These are phyloP conservation scores for Melinaea marsaeus DNA, from an alignment of 2,888 invertebrate genomes.

Conservation along the genomic window DNA sequence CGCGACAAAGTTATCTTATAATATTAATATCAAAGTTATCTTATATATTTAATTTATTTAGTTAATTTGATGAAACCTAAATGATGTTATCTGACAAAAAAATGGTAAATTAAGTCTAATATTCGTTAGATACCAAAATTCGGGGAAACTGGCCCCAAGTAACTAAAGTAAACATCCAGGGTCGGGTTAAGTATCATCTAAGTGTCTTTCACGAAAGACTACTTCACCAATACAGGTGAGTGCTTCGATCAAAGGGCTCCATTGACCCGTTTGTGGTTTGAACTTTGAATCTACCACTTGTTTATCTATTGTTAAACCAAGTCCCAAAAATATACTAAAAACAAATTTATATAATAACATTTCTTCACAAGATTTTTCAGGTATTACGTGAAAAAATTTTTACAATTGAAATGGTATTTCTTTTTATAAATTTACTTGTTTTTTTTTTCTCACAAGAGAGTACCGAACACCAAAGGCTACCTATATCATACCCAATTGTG, in stretches of 20 bases:
- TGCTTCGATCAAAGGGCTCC: conserved; percentile 68
- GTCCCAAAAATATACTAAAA: conserved; percentile 8
- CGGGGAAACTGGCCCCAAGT: conserved; percentile 9
- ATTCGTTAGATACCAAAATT: neutral
- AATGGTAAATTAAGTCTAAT: too few relatives aligned
- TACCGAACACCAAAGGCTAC: too few relatives aligned
- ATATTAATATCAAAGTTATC: too few relatives aligned
- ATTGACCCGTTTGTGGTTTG: conserved; percentile 65
- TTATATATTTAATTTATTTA: too few relatives aligned
- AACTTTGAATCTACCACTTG: conserved; percentile 45
- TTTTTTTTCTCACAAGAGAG: too few relatives aligned
- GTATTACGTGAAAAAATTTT: too few relatives aligned
- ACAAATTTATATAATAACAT: neutral
- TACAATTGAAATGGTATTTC: too few relatives aligned
- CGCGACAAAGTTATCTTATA: too few relatives aligned
- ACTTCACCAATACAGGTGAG: conserved; percentile 62
- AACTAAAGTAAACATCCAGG: conserved; percentile 54
- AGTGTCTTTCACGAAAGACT: conserved; percentile 68
- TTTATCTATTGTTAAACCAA: conserved; percentile 15
- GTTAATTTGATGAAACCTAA: too few relatives aligned
- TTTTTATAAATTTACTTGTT: too few relatives aligned
- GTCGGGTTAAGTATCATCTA: conserved; percentile 47
- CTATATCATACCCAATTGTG: too few relatives aligned
- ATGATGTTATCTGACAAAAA: too few relatives aligned
- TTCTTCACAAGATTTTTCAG: neutral